Evolutionary conservation across 2,888 invertebrate genomes (phyloP).

Genomic region (Lamellibrachia satsuma): DNA sequence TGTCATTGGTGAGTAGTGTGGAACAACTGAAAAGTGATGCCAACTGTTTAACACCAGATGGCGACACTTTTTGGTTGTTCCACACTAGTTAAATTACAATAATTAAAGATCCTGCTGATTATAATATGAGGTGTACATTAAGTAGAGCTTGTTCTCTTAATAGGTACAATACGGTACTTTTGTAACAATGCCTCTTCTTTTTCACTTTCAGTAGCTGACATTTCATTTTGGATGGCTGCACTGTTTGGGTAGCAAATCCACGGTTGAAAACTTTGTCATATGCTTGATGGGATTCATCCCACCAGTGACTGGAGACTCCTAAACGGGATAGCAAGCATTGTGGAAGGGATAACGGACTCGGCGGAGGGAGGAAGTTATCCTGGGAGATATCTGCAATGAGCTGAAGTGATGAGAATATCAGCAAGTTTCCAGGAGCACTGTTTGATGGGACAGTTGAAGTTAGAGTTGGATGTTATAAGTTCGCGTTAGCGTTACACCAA

Average conservation of each 20-base stretch:
- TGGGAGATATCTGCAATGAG: neutral
- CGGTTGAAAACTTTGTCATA: neutral
- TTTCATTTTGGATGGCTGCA: neutral
- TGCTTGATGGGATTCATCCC: neutral
- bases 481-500: neutral
- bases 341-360: neutral
- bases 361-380: neutral
- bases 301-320: neutral
- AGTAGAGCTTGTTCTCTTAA: too few relatives aligned
- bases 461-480: neutral
- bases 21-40: too few relatives aligned
- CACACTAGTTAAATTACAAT: too few relatives aligned
- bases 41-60: too few relatives aligned
- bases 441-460: neutral
- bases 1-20: too few relatives aligned
- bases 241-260: neutral
- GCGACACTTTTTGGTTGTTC: too few relatives aligned
- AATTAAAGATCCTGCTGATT: too few relatives aligned
- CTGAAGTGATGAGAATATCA: neutral
- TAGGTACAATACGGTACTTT: neutral
- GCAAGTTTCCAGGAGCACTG: neutral
- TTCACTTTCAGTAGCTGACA: neutral
- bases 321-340: neutral
- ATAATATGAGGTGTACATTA: too few relatives aligned
- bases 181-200: neutral